phyloP scores from a whole-genome alignment of 2,888 invertebrate species.

The Agrilus mali region DNA sequence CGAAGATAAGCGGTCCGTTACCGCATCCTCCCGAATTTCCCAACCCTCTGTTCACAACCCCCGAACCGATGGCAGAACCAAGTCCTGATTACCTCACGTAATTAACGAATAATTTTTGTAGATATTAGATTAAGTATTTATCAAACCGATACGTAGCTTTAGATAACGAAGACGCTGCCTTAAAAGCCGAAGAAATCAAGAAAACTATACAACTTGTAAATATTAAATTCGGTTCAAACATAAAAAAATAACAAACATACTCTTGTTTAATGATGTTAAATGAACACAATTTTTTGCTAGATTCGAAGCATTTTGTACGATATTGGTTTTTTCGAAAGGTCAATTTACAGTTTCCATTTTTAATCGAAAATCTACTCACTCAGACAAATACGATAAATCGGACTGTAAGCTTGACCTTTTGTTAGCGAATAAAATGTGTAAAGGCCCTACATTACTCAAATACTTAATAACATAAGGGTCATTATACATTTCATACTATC shows the following conservation, averaged over 20 bases:
- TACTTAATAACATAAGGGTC: background rate
- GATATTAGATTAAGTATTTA: background rate
- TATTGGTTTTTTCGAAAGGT: too few species aligned
- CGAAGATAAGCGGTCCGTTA: constrained; percentile 77
- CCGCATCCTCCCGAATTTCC: constrained; percentile 94
- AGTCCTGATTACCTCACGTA: constrained; percentile 67
- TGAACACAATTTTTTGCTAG: background rate
- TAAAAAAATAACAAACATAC: background rate
- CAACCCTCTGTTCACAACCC: constrained; percentile 79
- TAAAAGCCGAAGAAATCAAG: too few species aligned
- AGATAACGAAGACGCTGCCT: too few species aligned
- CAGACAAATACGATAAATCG: background rate
- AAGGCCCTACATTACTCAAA: constrained; percentile 1
- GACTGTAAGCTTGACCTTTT: background rate
- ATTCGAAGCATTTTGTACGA: too few species aligned
- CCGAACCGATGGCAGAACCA: constrained; percentile 69
- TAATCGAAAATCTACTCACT: background rate
- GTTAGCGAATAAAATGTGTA: constrained; percentile 5
- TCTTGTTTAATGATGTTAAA: constrained; percentile 5
- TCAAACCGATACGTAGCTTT: constrained; percentile 2
- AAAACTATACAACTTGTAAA: too few species aligned
- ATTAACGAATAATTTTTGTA: constrained; percentile 10
- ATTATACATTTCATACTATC: constrained; percentile 18
- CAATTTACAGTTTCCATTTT: background rate
- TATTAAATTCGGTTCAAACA: background rate